Evolutionary conservation across 2,113 vertebrate species (phyloP), one percentile per base, ranked within the genome.

Genomic region (Azemiops feae): DNA sequence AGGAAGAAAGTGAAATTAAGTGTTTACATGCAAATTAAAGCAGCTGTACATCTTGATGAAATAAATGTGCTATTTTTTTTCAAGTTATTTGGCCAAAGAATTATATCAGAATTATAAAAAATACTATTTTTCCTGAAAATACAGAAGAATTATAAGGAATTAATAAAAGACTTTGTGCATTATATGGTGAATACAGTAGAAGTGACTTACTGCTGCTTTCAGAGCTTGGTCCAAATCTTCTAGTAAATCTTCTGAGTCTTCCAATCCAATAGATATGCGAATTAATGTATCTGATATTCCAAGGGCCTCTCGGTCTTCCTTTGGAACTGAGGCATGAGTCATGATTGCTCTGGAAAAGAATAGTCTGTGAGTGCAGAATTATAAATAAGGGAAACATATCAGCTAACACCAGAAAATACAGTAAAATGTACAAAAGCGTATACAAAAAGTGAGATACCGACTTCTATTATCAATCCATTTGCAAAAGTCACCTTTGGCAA

Each of bases 231-330:
- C 95, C 14, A 99, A 55, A 92, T 99, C 99, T 86, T 97, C 96
- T 10, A 99, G 96, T 91, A 99, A 97, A 95, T 99, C 98, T 23
- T 97, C 97, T 50, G 97, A 96, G 58, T 99, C 98, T 94, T 99
- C 99, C 95, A 99, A 96, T 23, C 99, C 99, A 64, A 99, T 96
- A 0, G 99, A 99, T 85, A 99, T 97, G 45, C 99, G 97, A 92
- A 99, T 97, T 81, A 99, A 95, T 0, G 98, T 99, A 95, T 99
- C 98, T 11, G 96, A 98, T 94, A 99, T 99, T 6, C 98, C 99
- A 90, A 99, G 97, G 88, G 92, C 25, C 0, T 69, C 93, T 94
- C 98, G 97, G n/a, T 98, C 98, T 0, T 96, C 97, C 92, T 98
- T 96, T 47, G 98, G 98, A 94, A 99, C 98, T 0, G 99, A 99